These are phyloP conservation scores for Plumapathes pennacea DNA, from an alignment of 92 coral and sea anemone genomes.

Conservation along the genomic window DNA sequence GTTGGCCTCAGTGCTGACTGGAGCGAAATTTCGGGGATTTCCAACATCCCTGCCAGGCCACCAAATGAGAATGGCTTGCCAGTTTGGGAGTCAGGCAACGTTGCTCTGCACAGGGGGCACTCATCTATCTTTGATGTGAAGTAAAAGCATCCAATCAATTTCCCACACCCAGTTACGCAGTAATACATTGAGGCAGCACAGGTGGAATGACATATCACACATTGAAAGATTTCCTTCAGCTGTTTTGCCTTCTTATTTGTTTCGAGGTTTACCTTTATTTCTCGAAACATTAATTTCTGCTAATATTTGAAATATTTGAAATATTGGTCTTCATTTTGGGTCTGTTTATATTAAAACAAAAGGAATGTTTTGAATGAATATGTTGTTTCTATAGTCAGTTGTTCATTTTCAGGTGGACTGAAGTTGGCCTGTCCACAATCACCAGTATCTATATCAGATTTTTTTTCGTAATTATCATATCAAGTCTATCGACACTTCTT, in stretches of 20 bases:
- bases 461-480: background rate
- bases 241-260: constrained; percentile 1
- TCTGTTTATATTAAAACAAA: too few species aligned
- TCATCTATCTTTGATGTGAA: constrained; percentile 17
- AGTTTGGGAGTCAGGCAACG: constrained; percentile 5
- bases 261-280: constrained; percentile 8
- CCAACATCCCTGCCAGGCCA: constrained; percentile 7
- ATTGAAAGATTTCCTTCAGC: background rate
- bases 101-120: constrained; percentile 14
- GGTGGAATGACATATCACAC: constrained; percentile 26
- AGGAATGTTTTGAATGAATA: too few species aligned
- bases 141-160: constrained; percentile 26
- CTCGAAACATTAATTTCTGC: constrained; percentile 13
- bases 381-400: too few species aligned
- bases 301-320: too few species aligned
- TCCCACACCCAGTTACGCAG: constrained; percentile 36
- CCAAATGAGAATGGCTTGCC: constrained; percentile 5
- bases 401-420: too few species aligned
- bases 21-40: constrained; percentile 1
- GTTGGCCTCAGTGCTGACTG: constrained; percentile 8
- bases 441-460: too few species aligned
- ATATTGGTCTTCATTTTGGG: too few species aligned
- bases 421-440: too few species aligned
- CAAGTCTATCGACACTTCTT: background rate
- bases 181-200: constrained; percentile 19